Evolutionary conservation across 2,113 vertebrate genomes (phyloP).

Genomic region (Odontophorus gujanensis): DNA sequence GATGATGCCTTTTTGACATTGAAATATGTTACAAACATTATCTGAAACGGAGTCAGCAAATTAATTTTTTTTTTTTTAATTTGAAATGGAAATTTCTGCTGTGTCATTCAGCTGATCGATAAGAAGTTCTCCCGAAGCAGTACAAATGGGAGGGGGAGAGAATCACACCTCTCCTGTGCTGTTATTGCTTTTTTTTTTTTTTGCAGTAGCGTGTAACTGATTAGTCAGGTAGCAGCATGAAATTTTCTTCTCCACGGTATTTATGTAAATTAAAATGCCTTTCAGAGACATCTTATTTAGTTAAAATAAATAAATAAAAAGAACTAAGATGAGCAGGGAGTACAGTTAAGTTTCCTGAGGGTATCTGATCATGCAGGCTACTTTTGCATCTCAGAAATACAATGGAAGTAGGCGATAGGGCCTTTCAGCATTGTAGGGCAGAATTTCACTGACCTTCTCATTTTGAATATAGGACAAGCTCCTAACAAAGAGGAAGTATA

Average conservation of each 20-base stretch:
- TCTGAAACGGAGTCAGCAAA: constrained; percentile 24
- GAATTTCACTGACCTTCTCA: background rate
- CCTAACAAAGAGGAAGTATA: background rate
- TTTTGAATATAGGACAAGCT: background rate
- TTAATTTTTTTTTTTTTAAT: background rate
- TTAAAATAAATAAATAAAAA: background rate
- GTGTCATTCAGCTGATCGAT: constrained; percentile 2
- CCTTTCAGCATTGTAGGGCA: background rate
- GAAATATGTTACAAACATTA: background rate
- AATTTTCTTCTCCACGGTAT: background rate
- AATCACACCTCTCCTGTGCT: background rate
- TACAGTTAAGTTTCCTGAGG: background rate
- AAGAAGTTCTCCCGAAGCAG: background rate
- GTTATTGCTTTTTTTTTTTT: background rate
- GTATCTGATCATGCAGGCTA: background rate
- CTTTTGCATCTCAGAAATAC: background rate
- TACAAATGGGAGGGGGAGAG: background rate
- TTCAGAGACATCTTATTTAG: constrained; percentile 12
- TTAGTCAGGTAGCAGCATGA: background rate
- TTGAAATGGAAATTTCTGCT: constrained; percentile 58
- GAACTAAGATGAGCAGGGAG: background rate
- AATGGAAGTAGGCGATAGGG: background rate
- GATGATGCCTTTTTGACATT: background rate
- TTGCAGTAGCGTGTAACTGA: background rate
- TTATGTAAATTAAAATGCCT: constrained; percentile 16